Evolutionary conservation across 2,888 invertebrate species (phyloP).

Genomic region (Bembecia ichneumoniformis): DNA sequence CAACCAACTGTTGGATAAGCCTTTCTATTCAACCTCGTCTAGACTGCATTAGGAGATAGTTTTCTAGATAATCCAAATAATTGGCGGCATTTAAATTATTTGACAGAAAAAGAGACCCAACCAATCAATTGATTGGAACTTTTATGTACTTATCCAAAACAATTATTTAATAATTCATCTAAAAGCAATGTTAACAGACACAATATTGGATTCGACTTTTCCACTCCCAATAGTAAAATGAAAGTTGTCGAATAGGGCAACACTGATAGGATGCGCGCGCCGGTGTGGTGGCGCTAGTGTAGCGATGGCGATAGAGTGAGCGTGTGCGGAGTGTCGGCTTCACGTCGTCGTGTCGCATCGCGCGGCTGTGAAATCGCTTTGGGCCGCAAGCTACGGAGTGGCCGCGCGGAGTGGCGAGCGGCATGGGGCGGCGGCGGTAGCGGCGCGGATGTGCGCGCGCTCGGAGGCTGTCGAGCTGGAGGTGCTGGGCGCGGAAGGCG

Average conservation of each 20-base stretch:
- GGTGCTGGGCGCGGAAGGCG: constrained; percentile 85
- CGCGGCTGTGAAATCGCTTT: constrained; percentile 5
- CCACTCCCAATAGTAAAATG: no score
- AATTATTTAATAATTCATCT: no score
- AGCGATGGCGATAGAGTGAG: background rate
- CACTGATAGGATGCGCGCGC: constrained; percentile 32
- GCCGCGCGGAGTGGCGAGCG: constrained; percentile 51
- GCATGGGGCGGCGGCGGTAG: constrained; percentile 82
- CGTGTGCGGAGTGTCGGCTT: background rate
- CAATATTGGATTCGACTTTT: no score
- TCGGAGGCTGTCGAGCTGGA: constrained; percentile 84
- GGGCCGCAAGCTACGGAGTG: constrained; percentile 33
- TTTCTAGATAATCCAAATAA: no score
- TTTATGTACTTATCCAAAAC: no score
- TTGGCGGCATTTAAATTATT: no score
- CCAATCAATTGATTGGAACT: no score
- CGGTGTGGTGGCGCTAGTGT: constrained; percentile 15
- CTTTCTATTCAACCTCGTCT: no score
- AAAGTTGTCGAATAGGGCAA: constrained; percentile 19
- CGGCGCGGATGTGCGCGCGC: constrained; percentile 84
- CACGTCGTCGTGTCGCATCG: background rate
- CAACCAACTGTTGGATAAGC: no score
- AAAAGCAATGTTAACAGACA: no score
- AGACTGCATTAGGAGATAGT: no score
- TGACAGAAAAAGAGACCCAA: no score